Conservation (phyloP, 1,140 invertebrate species). For the Drosophila pallidifrons region DNA sequence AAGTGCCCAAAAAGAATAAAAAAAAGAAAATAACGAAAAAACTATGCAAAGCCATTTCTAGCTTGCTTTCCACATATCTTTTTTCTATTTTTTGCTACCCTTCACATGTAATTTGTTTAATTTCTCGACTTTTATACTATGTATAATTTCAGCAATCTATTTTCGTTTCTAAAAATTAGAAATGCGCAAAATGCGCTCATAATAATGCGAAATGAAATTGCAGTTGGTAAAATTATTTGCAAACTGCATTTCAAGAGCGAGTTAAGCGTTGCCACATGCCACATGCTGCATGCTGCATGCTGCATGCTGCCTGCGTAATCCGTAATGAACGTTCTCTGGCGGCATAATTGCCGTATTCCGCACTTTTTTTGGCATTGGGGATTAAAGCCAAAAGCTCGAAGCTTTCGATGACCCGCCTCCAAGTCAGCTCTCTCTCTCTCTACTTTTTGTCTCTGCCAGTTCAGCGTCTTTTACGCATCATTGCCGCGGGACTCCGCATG, state of each 20-base stretch:
- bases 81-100: not conserved
- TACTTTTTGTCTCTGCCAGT: conserved; percentile 19
- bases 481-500: conserved; percentile 25
- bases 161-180: no score
- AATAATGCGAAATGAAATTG: no score
- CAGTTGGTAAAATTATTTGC: no score
- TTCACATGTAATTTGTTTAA: conserved; percentile 4
- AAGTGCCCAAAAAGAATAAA: not conserved
- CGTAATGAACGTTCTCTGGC: conserved; percentile 39
- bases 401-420: not conserved
- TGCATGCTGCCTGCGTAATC: conserved; percentile 30
- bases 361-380: conserved; percentile 23
- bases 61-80: not conserved
- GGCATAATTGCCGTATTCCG: conserved; percentile 49
- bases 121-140: not conserved
- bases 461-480: conserved; percentile 57
- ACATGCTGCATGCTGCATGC: not conserved
- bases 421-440: not conserved
- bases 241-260: no score
- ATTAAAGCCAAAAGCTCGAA: conserved; percentile 16
- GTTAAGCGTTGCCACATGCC: not conserved
- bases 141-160: no score
- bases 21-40: not conserved
- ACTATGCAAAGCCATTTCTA: conserved; percentile 18
- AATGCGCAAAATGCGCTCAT: no score